Evolutionary conservation across 2,888 invertebrate species (phyloP).

Genomic region (Dendrolimus pini): DNA sequence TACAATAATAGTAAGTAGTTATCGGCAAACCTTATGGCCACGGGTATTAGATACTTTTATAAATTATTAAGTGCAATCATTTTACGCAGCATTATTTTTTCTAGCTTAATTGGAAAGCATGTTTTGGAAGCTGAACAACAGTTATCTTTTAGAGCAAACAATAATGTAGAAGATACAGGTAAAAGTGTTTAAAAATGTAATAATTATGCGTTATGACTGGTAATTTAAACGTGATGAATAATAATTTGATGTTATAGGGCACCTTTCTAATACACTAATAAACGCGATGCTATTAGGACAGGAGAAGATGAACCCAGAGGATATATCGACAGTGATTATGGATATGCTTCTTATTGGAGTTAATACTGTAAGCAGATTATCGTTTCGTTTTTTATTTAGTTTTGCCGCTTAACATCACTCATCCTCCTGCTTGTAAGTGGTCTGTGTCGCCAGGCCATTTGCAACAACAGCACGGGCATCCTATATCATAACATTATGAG

Average conservation of each 20-base stretch:
- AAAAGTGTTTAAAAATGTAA: conserved; percentile 10
- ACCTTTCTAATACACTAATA: conserved; percentile 46
- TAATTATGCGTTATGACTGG: no score
- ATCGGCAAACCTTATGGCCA: no score
- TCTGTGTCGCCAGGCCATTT: no score
- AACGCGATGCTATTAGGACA: conserved; percentile 74
- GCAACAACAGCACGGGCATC: no score
- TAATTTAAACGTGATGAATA: no score
- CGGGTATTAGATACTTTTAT: no score
- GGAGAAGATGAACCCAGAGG: conserved; percentile 74
- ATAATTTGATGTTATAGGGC: conserved; percentile 12
- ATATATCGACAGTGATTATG: conserved; percentile 78
- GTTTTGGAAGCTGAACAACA: conserved; percentile 67
- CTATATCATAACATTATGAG: no score
- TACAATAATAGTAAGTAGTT: no score
- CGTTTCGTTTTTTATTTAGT: background rate
- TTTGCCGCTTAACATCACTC: no score
- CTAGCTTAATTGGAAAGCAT: conserved; percentile 77
- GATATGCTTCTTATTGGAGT: conserved; percentile 82
- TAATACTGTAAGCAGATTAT: conserved; percentile 66
- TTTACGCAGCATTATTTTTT: conserved; percentile 13
- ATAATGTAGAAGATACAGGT: conserved; percentile 21
- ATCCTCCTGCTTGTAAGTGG: no score
- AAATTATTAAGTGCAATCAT: no score
- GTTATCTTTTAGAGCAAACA: conserved; percentile 29